Conservation (phyloP, 2,113 vertebrate genomes). For the Nematolebias whitei region DNA sequence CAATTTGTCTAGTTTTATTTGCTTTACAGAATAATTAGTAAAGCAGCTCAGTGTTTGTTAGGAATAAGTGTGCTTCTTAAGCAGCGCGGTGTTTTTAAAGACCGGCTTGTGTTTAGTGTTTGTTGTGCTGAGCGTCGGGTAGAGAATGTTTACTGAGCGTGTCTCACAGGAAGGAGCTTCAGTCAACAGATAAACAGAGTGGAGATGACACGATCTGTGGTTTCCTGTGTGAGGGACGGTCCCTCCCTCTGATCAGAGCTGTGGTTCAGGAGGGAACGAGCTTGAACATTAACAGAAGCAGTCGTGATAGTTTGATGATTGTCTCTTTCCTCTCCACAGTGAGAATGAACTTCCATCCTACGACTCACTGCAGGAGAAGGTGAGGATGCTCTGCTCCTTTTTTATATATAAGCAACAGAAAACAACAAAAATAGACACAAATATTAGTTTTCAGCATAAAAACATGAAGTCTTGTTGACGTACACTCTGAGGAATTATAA, state of each 20-base stretch:
- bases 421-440: too few relatives aligned
- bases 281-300: not conserved
- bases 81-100: too few relatives aligned
- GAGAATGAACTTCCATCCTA: slow-evolving; percentile 77
- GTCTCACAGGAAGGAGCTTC: not conserved
- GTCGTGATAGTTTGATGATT: not conserved
- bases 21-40: too few relatives aligned
- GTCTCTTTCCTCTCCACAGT: slow-evolving; percentile 47
- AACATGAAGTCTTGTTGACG: too few relatives aligned
- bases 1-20: too few relatives aligned
- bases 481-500: too few relatives aligned
- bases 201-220: slow-evolving; percentile 48
- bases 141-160: not conserved
- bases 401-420: too few relatives aligned
- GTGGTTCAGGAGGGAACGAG: slow-evolving; percentile 22
- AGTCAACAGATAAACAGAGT: slow-evolving; percentile 20
- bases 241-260: slow-evolving; percentile 26
- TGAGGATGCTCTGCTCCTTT: slow-evolving; percentile 43
- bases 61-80: too few relatives aligned
- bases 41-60: too few relatives aligned
- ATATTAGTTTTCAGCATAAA: too few relatives aligned
- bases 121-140: too few relatives aligned
- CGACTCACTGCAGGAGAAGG: slow-evolving; percentile 80
- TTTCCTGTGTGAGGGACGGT: slow-evolving; percentile 72
- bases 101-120: too few relatives aligned